Evolutionary conservation across 2,797 vertebrate genomes (phyloP), one percentile per base, ranked within the genome.

Genomic region (Oreochromis mossambicus): DNA sequence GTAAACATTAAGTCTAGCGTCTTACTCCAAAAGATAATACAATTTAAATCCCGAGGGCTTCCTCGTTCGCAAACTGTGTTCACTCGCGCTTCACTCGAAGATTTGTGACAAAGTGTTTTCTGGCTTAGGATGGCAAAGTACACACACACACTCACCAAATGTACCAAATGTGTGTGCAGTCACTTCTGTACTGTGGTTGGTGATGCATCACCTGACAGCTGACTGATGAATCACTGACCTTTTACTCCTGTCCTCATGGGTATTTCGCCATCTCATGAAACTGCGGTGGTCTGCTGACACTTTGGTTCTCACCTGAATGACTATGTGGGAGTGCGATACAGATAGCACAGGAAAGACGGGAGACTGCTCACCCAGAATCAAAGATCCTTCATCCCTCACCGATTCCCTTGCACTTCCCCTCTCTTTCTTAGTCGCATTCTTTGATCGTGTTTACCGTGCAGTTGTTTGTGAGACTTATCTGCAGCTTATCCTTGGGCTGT

Each of bases 141-240:
- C 3, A 46, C 34, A 84, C 12, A 15, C 13, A 17, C 66, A 46
- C 41, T 7, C 21, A 14, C 77, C 14, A 36, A 63, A 58, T 46
- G 41, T 70, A 48, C 68, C 0, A 8, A 70, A 78, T 66, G 38
- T 48, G 81, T 63, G 48, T 41, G 68, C 55, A 29, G 29, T 78
- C 13, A 55, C 70, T 82, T 61, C 68, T 75, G 56, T 46, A 7
- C 83, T 80, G 87, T 73, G 88, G 79, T 92, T 89, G 88, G 80
- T 82, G 90, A 92, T 88, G 90, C 92, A 86, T 90, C 86, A 68
- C 79, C 82, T 90, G 93, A 93, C 91, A 90, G 91, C 86, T 91
- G 92, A 94, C 86, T 93, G 93, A 94, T 93, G 87, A 93, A 91
- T 85, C 83, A 12, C 88, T 92, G 94, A 95, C 93, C 95, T 95